Percentiles rank a stretch among this genome's conserved stretches.
These are phyloP conservation scores for Coranthus polyacanthus DNA, from an alignment of 2,797 vertebrate genomes.

Conservation along the genomic window DNA sequence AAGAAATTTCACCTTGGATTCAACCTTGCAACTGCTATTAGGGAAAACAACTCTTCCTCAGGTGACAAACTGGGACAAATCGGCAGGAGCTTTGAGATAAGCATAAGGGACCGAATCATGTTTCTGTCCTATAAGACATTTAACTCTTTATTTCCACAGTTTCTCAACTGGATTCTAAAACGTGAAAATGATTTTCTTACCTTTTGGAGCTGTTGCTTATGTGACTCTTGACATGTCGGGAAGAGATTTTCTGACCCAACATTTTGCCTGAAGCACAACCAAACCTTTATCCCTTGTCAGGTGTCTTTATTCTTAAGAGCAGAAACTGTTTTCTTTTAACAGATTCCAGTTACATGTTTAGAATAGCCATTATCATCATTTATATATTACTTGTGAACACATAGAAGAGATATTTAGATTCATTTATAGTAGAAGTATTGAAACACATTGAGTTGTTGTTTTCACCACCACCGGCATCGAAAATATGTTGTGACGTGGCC, in stretches of 20 bases:
- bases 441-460: too few relatives aligned
- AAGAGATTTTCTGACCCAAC: background rate
- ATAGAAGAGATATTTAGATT: too few relatives aligned
- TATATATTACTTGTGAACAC: too few relatives aligned
- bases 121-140: background rate
- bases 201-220: background rate
- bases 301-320: background rate
- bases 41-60: background rate
- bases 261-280: background rate
- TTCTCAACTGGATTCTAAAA: background rate
- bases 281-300: background rate
- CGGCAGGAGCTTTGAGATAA: background rate
- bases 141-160: background rate
- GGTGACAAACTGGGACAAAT: constrained; percentile 33
- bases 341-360: background rate
- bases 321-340: background rate
- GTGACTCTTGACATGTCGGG: background rate
- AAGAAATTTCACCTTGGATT: constrained; percentile 50
- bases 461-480: too few relatives aligned
- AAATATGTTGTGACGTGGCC: too few relatives aligned
- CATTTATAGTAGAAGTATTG: too few relatives aligned
- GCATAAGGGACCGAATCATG: background rate
- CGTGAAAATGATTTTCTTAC: background rate
- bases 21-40: constrained; percentile 36
- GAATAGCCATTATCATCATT: background rate